Evolutionary conservation across 1,140 invertebrate genomes (phyloP).

Genomic region (Atta texana): DNA sequence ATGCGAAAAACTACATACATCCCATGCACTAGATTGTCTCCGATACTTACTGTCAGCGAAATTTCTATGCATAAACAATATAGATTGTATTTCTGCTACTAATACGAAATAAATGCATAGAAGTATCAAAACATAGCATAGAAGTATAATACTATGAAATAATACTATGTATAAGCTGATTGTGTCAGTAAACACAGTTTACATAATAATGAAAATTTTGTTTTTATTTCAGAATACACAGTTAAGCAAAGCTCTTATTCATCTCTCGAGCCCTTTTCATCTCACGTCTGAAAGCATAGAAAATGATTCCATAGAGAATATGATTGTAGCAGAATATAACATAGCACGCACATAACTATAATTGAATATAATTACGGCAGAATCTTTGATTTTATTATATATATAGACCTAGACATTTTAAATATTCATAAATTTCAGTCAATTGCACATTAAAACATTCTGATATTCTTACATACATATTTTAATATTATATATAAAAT

Average conservation of each 20-base stretch:
- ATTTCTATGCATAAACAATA: background rate
- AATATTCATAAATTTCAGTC: background rate
- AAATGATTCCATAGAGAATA: background rate
- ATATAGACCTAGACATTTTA: background rate
- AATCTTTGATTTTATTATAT: background rate
- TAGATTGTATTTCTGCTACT: background rate
- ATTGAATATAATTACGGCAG: background rate
- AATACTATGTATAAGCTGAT: background rate
- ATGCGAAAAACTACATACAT: slow-evolving; percentile 1
- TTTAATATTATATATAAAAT: background rate
- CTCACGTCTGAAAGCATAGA: background rate
- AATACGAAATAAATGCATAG: background rate
- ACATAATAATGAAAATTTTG: background rate
- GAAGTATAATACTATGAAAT: background rate
- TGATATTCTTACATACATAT: background rate
- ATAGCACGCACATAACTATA: no score
- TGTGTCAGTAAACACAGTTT: background rate
- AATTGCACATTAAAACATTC: background rate
- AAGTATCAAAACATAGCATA: background rate
- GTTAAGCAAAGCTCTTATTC: background rate
- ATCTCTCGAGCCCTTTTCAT: background rate
- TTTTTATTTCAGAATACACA: background rate
- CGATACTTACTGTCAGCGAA: slow-evolving; percentile 7
- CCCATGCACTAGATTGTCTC: background rate
- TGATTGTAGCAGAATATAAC: background rate